phyloP scores from a whole-genome alignment of 2,888 invertebrate genomes.

The Platycheirus albimanus region DNA sequence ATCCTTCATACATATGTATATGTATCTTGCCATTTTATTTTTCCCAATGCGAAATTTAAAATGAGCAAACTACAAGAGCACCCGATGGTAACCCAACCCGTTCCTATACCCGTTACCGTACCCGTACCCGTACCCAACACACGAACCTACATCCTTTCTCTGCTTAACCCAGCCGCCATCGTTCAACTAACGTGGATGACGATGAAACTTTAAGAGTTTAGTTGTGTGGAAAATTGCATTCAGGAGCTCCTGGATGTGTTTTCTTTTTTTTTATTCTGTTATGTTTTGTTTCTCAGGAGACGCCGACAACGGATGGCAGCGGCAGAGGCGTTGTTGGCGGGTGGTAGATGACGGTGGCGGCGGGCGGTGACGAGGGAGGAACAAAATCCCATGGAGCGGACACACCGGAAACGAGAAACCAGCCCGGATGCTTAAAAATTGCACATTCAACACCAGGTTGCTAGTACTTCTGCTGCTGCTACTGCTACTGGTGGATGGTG shows the following conservation, averaged over 20 bases:
- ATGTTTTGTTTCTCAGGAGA: conserved; percentile 23
- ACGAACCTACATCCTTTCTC: neutral
- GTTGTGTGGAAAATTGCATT: conserved; percentile 82
- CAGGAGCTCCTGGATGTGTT: conserved; percentile 75
- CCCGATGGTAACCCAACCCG: conserved; percentile 41
- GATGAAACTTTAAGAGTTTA: conserved; percentile 78
- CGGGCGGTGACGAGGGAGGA: neutral
- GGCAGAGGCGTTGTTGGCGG: too few relatives aligned
- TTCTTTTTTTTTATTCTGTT: conserved; percentile 35
- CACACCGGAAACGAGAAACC: conserved; percentile 72
- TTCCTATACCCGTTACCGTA: too few relatives aligned
- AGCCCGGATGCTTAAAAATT: conserved; percentile 72
- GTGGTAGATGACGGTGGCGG: too few relatives aligned
- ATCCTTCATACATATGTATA: neutral
- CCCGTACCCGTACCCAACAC: neutral
- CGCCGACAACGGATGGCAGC: neutral
- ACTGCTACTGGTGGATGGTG: conserved; percentile 23
- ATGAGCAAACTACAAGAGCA: conserved; percentile 62
- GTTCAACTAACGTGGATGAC: conserved; percentile 55
- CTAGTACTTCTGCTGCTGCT: conserved; percentile 11
- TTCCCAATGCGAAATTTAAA: conserved; percentile 60
- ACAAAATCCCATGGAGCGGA: conserved; percentile 44
- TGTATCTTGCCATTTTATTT: conserved; percentile 25
- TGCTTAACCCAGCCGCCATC: neutral
- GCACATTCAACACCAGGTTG: conserved; percentile 74